Percentiles rank a stretch among this genome's conserved stretches.
Evolutionary conservation across 2,888 invertebrate genomes (phyloP).

Genomic region (Bunonema sp.): DNA sequence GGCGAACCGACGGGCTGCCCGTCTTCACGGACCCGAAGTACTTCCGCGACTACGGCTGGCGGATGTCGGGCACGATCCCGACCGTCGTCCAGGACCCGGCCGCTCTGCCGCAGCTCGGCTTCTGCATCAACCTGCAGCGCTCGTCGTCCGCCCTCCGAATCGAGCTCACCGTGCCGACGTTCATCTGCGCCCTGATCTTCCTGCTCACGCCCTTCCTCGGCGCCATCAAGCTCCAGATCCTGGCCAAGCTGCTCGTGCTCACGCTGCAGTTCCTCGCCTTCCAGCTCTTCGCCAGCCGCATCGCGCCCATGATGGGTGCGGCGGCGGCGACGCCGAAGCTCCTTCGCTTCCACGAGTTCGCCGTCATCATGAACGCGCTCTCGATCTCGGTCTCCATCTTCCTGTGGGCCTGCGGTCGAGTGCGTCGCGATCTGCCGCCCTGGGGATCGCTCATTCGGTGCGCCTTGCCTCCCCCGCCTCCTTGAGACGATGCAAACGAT

Average conservation of each 20-base stretch:
- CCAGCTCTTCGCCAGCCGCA: constrained; percentile 35
- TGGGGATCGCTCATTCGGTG: constrained; percentile 30
- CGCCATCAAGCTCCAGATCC: constrained; percentile 24
- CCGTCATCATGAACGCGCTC: constrained; percentile 30
- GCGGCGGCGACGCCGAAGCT: constrained; percentile 32
- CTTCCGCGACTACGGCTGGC: constrained; percentile 43
- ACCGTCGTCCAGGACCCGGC: constrained; percentile 26
- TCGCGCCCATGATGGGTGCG: constrained; percentile 33
- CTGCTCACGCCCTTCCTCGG: constrained; percentile 35
- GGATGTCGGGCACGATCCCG: constrained; percentile 31
- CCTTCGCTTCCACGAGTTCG: constrained; percentile 35
- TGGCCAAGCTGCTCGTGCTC: constrained; percentile 34
- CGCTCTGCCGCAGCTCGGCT: constrained; percentile 23
- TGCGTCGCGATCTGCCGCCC: constrained; percentile 30
- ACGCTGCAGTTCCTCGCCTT: constrained; percentile 34
- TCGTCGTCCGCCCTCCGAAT: constrained; percentile 30
- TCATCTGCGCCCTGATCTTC: constrained; percentile 31
- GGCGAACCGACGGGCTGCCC: constrained; percentile 30
- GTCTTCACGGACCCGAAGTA: constrained; percentile 43
- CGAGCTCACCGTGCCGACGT: constrained; percentile 30
- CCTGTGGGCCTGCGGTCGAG: constrained; percentile 20
- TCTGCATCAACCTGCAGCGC: constrained; percentile 39
- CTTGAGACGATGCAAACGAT: constrained; percentile 4
- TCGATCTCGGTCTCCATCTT: constrained; percentile 27
- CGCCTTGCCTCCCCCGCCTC: not conserved